These are phyloP conservation scores for Triplophysa yarkandensis DNA, from an alignment of 2,797 vertebrate species.

Conservation along the genomic window DNA sequence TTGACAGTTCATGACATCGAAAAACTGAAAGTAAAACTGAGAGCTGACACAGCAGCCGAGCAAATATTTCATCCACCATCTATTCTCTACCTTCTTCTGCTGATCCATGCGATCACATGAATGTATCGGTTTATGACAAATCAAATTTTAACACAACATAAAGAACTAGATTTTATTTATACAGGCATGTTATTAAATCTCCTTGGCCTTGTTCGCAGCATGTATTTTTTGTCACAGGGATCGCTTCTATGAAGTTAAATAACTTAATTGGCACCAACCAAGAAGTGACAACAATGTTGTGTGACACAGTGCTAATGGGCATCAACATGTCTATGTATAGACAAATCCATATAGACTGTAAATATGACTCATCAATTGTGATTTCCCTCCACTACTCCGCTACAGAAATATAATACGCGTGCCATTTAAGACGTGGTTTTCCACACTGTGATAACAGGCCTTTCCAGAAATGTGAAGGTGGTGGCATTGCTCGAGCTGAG, in stretches of 20 bases:
- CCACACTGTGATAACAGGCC: conserved; percentile 32
- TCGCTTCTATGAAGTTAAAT: conserved; percentile 28
- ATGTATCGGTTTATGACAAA: too few relatives aligned
- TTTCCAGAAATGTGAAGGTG: conserved; percentile 25
- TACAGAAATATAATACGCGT: conserved; percentile 1
- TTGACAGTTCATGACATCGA: too few relatives aligned
- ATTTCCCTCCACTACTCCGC: conserved; percentile 30
- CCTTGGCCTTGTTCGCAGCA: not conserved
- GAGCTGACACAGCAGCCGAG: too few relatives aligned
- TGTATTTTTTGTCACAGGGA: conserved; percentile 36
- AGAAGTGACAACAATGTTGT: conserved; percentile 50
- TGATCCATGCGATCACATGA: too few relatives aligned
- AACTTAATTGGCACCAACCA: conserved; percentile 38
- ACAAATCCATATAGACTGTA: conserved; percentile 33
- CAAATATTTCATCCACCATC: too few relatives aligned
- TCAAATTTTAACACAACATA: not conserved
- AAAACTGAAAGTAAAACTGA: too few relatives aligned
- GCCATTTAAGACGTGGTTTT: conserved; percentile 24
- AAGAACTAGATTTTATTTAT: not conserved
- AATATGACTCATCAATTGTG: conserved; percentile 44
- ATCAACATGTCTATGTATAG: conserved; percentile 46
- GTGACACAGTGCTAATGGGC: conserved; percentile 39
- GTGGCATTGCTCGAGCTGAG: conserved; percentile 26
- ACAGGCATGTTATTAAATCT: not conserved
- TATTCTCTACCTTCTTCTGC: too few relatives aligned